Evolutionary conservation across 1,140 invertebrate species (phyloP).

Genomic region (Pentalonia nigronervosa): DNA sequence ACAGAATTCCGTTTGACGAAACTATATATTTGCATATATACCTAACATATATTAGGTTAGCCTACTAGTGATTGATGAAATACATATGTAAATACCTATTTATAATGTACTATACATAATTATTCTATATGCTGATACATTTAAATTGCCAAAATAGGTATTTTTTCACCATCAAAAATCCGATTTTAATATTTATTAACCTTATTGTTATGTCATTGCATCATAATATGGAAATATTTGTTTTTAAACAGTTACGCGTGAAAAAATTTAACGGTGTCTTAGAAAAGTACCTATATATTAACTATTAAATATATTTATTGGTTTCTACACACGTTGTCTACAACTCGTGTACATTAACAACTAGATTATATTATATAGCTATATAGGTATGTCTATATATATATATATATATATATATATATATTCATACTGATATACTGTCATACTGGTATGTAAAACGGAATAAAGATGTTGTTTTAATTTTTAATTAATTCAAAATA

Average conservation of each 20-base stretch:
- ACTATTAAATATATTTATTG: background rate
- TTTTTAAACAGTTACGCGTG: background rate
- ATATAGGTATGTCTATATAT: no score
- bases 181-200: background rate
- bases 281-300: background rate
- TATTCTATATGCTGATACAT: background rate
- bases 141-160: background rate
- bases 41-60: background rate
- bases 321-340: background rate
- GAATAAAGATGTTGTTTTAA: no score
- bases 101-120: background rate
- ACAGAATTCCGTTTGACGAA: background rate
- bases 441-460: no score
- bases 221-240: background rate
- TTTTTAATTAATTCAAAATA: background rate
- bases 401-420: no score
- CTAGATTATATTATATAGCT: no score
- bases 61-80: background rate
- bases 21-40: background rate
- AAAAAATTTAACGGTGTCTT: background rate
- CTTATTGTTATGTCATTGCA: background rate
- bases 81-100: background rate
- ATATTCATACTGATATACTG: no score
- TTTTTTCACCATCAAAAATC: background rate
- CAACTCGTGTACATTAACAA: background rate